These are phyloP conservation scores for Pterocles orientalis DNA, from an alignment of 2,113 vertebrate genomes.

Conservation along the genomic window DNA sequence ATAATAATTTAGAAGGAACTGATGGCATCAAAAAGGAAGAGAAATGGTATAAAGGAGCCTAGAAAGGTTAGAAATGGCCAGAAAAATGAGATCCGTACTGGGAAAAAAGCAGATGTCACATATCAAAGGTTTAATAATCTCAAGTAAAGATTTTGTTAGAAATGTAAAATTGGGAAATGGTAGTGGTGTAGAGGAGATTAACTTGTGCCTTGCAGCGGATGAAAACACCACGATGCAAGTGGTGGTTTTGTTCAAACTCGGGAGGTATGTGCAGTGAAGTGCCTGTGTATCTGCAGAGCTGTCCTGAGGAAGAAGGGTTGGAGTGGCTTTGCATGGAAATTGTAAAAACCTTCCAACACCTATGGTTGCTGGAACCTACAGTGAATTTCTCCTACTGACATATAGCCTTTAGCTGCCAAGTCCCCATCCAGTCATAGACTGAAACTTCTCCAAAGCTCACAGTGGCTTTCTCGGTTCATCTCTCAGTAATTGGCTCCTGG, in stretches of 20 bases:
- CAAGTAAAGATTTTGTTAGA: background rate
- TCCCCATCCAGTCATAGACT: background rate
- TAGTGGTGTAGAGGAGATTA: background rate
- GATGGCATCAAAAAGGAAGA: too few relatives aligned
- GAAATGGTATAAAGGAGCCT: too few relatives aligned
- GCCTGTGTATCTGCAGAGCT: background rate
- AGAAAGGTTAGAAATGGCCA: too few relatives aligned
- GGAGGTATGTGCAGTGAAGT: accelerated
- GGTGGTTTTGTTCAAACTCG: accelerated
- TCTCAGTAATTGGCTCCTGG: background rate
- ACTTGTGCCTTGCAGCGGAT: accelerated
- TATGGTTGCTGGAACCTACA: background rate
- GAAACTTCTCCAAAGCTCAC: background rate
- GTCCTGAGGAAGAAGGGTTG: background rate
- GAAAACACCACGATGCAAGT: background rate
- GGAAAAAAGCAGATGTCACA: background rate
- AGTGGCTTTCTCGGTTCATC: background rate
- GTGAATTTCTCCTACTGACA: background rate
- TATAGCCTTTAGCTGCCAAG: background rate
- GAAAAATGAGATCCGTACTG: too few relatives aligned
- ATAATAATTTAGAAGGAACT: too few relatives aligned
- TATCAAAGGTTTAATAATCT: background rate
- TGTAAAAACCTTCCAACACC: background rate
- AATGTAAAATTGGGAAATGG: background rate
- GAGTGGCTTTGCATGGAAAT: background rate